Percentiles rank a stretch among this genome's conserved stretches.
These are phyloP conservation scores for Acanthaster planci DNA, from an alignment of 35 echinoderm and acorn worm genomes.

Conservation along the genomic window DNA sequence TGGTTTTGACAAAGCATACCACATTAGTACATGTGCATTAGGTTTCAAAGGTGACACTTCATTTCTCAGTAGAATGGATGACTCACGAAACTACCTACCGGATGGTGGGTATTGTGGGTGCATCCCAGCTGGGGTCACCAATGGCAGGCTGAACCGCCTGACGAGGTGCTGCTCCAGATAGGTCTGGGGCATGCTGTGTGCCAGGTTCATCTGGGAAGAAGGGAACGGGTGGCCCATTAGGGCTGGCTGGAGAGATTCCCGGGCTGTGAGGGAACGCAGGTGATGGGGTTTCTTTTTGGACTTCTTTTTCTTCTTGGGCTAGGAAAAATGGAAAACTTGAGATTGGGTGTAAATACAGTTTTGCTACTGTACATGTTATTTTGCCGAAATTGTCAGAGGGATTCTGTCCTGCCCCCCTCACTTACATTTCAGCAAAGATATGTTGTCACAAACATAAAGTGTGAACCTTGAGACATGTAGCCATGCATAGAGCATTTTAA, in stretches of 20 bases:
- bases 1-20: too few species aligned
- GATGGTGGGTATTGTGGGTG: neutral
- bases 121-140: neutral
- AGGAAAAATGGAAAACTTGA: neutral
- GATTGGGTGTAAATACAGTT: too few species aligned
- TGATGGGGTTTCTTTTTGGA: neutral
- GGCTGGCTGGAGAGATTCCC: neutral
- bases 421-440: too few species aligned
- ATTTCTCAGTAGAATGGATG: too few species aligned
- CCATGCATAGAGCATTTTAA: too few species aligned
- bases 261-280: constrained; percentile 19
- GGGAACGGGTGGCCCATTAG: constrained; percentile 24
- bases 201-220: constrained; percentile 38
- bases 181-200: constrained; percentile 71
- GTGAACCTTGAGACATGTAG: too few species aligned
- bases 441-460: too few species aligned
- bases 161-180: constrained; percentile 94
- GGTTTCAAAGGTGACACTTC: too few species aligned
- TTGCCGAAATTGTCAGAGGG: too few species aligned
- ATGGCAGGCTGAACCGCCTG: constrained; percentile 69
- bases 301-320: constrained; percentile 56
- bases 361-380: too few species aligned
- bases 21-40: too few species aligned
- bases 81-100: constrained; percentile 3
- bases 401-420: too few species aligned